Percentiles rank a stretch among this genome's conserved stretches.
Conservation (phyloP, 2,113 vertebrate genomes). For the Dascyllus trimaculatus region DNA sequence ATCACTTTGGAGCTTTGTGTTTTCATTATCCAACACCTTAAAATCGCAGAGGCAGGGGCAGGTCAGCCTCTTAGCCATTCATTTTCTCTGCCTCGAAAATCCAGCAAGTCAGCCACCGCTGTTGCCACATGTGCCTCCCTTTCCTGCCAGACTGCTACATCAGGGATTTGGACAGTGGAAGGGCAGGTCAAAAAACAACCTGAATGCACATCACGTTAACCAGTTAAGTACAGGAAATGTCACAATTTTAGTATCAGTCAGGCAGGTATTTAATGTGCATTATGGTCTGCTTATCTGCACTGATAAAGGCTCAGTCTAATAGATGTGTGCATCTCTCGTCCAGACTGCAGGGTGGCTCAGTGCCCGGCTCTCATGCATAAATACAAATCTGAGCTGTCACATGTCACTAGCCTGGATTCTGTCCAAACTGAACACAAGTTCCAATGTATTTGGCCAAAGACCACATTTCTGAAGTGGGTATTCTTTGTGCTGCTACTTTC, state of each 20-base stretch:
- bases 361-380: conserved; percentile 3
- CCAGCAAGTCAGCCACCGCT: neutral
- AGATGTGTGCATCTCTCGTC: neutral
- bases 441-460: too few relatives aligned
- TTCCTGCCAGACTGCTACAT: neutral
- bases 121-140: neutral
- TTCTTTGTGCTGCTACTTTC: too few relatives aligned
- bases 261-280: neutral
- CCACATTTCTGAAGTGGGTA: too few relatives aligned
- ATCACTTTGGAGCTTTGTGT: too few relatives aligned
- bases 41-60: too few relatives aligned
- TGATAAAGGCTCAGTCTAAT: neutral
- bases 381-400: conserved; percentile 3
- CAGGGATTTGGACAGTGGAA: neutral
- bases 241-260: neutral
- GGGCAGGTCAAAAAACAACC: neutral
- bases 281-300: conserved; percentile 2
- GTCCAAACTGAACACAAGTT: neutral
- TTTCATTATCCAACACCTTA: too few relatives aligned
- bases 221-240: conserved; percentile 4
- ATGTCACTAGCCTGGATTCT: neutral
- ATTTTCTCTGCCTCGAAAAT: neutral
- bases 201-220: neutral
- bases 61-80: too few relatives aligned
- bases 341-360: conserved; percentile 29